Base-by-base conservation (phyloP, 2,888 invertebrate genomes). In the Gryllus longicercus region DNA sequence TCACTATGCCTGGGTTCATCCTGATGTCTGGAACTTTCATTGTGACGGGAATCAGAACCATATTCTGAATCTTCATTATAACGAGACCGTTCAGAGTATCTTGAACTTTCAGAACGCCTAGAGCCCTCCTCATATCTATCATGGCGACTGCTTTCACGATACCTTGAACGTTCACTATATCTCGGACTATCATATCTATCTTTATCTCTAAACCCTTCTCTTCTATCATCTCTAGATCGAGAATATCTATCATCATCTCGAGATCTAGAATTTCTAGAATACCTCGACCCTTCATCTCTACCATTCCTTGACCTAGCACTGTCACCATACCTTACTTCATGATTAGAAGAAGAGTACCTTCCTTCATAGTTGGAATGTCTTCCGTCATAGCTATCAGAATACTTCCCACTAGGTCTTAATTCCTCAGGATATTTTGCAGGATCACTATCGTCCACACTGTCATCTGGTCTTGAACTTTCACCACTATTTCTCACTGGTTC, bases 221-320 rank as follows among this genome's bases (percentile, higher is more conserved):
- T 76, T 75, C 79, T 51, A 77, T 81, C 76, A 2, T 79, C 74
- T 49, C 79, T 74, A 16, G 74, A 74, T 10, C 79, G 74, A 74
- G 18, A 50, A 51, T 75, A 75, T 11, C 76, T 76, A 23, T 78
- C 50, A 51, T 78, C 78, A 14, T 78, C 78, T 78, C 51, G 23
- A 23, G 50, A 23, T 16, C 78, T 21, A 51, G 50, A 78, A n/a
- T 75, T 79, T 51, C 50, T 75, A n/a, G 79, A 49, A 23, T 76
- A 80, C n/a, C 80, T 74, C n/a, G 79, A 63, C n/a, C 79, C 50
- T 38, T 80, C 80, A 38, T 77, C 80, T 80, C 81, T 79, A 78
- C 79, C 77, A 77, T 74, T 77, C 63, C 80, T 81, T 50, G 78
- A 80, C 25, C 80, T 74, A 25, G 80, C 50, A 74, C 79, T 16